phyloP scores from a whole-genome alignment of 2,888 invertebrate genomes.

The Hipparchia sbordonii region DNA sequence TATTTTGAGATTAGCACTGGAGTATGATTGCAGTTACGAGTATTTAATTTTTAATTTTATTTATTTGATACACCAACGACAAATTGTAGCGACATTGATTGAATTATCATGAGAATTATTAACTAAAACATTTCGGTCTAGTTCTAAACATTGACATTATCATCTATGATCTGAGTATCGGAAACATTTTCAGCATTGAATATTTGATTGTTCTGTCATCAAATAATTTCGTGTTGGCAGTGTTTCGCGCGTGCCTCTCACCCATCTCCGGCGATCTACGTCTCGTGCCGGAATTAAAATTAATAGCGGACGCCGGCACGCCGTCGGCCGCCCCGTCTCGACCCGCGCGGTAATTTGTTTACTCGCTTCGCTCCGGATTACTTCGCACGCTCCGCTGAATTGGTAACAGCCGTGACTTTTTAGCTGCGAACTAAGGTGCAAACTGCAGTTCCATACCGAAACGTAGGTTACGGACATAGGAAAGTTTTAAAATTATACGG shows the following conservation, averaged over 20 bases:
- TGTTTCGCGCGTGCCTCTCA: constrained; percentile 68
- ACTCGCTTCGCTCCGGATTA: constrained; percentile 78
- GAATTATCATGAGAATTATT: too few relatives aligned
- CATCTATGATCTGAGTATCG: neutral
- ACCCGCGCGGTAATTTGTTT: constrained; percentile 77
- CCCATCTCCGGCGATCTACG: constrained; percentile 75
- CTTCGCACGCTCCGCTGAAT: constrained; percentile 76
- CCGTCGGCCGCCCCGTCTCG: constrained; percentile 63
- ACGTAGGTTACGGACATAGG: neutral
- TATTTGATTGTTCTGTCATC: constrained; percentile 37
- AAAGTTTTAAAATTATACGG: neutral
- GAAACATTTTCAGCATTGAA: constrained; percentile 15
- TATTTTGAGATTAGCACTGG: neutral
- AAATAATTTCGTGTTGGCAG: constrained; percentile 48
- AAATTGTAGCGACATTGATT: too few relatives aligned
- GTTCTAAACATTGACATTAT: too few relatives aligned
- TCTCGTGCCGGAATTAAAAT: constrained; percentile 78
- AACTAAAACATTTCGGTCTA: too few relatives aligned
- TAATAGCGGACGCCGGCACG: constrained; percentile 72
- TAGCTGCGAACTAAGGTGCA: constrained; percentile 36
- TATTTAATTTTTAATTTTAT: too few relatives aligned
- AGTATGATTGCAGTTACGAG: neutral
- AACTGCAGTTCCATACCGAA: neutral
- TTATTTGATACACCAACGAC: too few relatives aligned
- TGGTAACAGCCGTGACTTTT: constrained; percentile 74